Base-by-base conservation (phyloP, 2,888 invertebrate species). In the Ellobium chinense region DNA sequence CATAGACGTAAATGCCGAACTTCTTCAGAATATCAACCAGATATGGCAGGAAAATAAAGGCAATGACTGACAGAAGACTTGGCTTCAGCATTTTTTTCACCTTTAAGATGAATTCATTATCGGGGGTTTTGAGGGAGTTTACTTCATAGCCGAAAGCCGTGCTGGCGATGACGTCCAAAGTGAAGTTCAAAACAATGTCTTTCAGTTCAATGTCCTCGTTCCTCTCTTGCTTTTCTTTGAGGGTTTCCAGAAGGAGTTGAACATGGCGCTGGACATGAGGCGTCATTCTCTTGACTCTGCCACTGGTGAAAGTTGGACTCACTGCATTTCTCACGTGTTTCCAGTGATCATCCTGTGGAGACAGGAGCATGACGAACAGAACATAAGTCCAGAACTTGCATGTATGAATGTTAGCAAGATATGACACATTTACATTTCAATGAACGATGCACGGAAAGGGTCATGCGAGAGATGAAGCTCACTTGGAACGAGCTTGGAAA, bases 91-190 rank as follows among this genome's bases (percentile, higher is more conserved):
- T 82, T 7, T 84, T 77, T 14, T 80, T 83, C 34, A 83, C 82
- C 2, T 84, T 76, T 14, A 80, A 76, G 27, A 84, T 83, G 70
- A 88, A 87, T 0, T 82, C 73, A 39, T 88, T 84, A 1, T 86
- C 82, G 4, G 88, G 87, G 63, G 86, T 80, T 24, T 82, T 84
- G 72, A 46, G 46, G 7, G 72, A 72, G 56, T 72, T 31, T n/a
- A 72, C 58, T 27, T 72, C 56, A 21, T 24, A 18, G 2, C 72
- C 72, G 56, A 72, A 72, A 14, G 31, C 72, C 29, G 31, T 56
- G 18, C 46, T 18, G 18, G 9, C 46, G 46, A 46, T 46, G 9
- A 46, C 46, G 18, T 46, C 46, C 46, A 72, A 46, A 5, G 72
- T 56, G 31, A 24, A 65, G 29, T 9, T 5, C 27, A 9, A 18